phyloP scores from a whole-genome alignment of 1,140 invertebrate species.

The Lepidurus packardi region DNA sequence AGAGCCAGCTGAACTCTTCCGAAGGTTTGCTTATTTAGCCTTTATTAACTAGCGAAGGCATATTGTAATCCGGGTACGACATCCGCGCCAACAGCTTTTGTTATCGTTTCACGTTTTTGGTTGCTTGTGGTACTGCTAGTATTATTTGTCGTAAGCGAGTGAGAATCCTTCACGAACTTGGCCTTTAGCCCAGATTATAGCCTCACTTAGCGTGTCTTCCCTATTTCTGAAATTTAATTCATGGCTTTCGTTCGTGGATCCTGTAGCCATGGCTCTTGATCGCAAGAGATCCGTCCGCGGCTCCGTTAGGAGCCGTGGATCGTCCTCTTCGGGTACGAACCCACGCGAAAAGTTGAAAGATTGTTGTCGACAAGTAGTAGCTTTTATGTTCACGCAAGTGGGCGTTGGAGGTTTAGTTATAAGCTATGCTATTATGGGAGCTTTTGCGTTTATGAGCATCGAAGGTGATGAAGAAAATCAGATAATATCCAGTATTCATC shows the following conservation, averaged over 20 bases:
- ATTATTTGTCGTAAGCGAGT: too few relatives aligned
- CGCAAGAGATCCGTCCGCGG: conserved; percentile 34
- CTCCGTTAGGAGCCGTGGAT: conserved; percentile 59
- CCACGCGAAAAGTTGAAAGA: conserved; percentile 67
- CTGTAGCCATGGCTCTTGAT: conserved; percentile 32
- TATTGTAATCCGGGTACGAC: not conserved
- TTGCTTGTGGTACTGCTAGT: too few relatives aligned
- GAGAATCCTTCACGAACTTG: too few relatives aligned
- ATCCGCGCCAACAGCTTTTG: not conserved
- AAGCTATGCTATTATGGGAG: conserved; percentile 88
- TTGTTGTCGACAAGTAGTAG: conserved; percentile 73
- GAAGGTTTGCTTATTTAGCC: conserved; percentile 1
- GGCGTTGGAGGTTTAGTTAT: conserved; percentile 92
- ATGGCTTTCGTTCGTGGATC: not conserved
- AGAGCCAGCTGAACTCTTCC: not conserved
- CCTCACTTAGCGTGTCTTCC: not conserved
- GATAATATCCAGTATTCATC: conserved; percentile 42
- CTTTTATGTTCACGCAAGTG: conserved; percentile 85
- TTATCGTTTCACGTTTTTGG: not conserved
- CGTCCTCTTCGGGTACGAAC: conserved; percentile 56
- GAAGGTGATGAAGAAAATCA: conserved; percentile 64
- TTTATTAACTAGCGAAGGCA: not conserved
- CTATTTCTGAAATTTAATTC: not conserved
- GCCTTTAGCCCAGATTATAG: not conserved
- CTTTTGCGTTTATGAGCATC: conserved; percentile 80